phyloP scores from a whole-genome alignment of 2,888 invertebrate genomes.

The Alsophila aescularia region DNA sequence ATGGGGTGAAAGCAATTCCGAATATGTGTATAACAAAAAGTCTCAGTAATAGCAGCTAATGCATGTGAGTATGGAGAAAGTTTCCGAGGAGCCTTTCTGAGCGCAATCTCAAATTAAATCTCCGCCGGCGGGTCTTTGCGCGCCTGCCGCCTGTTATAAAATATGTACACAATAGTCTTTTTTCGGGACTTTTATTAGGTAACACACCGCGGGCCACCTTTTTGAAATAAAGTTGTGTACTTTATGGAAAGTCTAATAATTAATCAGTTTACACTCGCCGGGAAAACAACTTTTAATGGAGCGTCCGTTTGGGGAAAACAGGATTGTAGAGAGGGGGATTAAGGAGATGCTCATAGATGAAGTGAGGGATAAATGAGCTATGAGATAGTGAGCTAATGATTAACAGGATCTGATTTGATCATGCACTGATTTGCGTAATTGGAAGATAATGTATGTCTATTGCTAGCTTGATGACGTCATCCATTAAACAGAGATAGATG shows the following conservation, averaged over 20 bases:
- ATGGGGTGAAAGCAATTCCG: conserved; percentile 57
- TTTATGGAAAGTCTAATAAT: conserved; percentile 27
- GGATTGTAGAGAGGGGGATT: conserved; percentile 1
- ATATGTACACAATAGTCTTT: conserved; percentile 58
- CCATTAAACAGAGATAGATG: conserved; percentile 17
- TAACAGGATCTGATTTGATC: conserved; percentile 23
- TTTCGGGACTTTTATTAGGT: conserved; percentile 56
- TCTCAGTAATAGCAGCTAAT: conserved; percentile 68
- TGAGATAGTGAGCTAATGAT: conserved; percentile 11
- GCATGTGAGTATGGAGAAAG: conserved; percentile 74
- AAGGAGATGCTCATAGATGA: not conserved
- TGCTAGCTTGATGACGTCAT: conserved; percentile 17
- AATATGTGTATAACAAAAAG: conserved; percentile 62
- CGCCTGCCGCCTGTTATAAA: conserved; percentile 56
- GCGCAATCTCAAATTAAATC: conserved; percentile 81
- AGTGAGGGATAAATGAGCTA: conserved; percentile 5
- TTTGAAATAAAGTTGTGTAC: conserved; percentile 34
- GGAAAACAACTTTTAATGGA: too few relatives aligned
- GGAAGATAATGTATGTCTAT: conserved; percentile 19
- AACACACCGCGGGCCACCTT: conserved; percentile 47
- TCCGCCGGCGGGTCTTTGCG: conserved; percentile 60
- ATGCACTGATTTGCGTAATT: conserved; percentile 24
- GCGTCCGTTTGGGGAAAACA: conserved; percentile 9
- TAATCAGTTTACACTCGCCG: conserved; percentile 27
- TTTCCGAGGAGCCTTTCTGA: conserved; percentile 62